phyloP scores from a whole-genome alignment of 2,797 vertebrate species.

The Pangasius macronema region DNA sequence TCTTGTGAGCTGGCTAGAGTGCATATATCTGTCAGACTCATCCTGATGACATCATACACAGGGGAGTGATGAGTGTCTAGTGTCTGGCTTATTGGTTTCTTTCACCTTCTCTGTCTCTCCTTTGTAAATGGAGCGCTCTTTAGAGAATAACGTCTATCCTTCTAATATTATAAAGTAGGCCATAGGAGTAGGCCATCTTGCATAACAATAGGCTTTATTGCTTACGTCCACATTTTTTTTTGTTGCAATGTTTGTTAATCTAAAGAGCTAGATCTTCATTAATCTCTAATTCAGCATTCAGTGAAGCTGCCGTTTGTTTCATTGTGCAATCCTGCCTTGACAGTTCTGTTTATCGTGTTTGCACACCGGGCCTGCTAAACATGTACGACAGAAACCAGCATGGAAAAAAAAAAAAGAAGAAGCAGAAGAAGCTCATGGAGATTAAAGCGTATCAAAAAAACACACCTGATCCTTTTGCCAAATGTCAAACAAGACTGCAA shows the following conservation, averaged over 20 bases:
- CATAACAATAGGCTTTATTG: constrained; percentile 10
- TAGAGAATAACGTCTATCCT: background rate
- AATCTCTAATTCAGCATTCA: background rate
- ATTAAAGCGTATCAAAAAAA: constrained; percentile 37
- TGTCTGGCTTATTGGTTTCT: constrained; percentile 19
- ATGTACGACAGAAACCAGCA: constrained; percentile 6
- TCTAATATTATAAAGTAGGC: constrained; percentile 23
- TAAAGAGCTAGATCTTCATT: background rate
- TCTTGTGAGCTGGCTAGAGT: background rate
- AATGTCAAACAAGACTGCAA: constrained; percentile 27
- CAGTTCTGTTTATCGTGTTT: background rate
- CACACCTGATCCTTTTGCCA: background rate
- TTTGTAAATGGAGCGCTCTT: background rate
- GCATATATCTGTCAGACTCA: background rate
- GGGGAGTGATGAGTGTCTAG: constrained; percentile 40
- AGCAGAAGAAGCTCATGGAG: background rate
- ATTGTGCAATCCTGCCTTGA: background rate
- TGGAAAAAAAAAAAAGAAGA: background rate
- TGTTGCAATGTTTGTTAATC: constrained; percentile 8
- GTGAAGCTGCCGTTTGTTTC: background rate
- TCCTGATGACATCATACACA: constrained; percentile 52
- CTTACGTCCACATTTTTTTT: background rate
- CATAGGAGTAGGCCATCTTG: background rate
- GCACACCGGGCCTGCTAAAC: constrained; percentile 11
- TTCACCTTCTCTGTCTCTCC: background rate